Conservation (phyloP, 2,113 vertebrate species). For the Morone chrysops region DNA sequence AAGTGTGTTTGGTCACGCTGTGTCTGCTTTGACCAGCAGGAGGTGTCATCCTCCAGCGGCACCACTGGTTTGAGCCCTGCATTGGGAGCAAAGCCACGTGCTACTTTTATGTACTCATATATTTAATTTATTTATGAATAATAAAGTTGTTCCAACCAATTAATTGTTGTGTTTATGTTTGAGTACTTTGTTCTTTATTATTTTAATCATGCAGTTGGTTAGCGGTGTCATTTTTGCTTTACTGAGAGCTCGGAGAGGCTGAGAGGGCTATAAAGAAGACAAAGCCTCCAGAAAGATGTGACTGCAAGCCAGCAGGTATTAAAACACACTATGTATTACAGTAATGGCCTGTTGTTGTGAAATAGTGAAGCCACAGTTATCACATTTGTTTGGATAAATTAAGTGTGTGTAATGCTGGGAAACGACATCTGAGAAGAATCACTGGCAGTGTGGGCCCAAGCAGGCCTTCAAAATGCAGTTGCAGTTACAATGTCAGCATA, state of each 20-base stretch:
- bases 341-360: constrained; percentile 46
- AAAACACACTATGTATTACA: constrained; percentile 44
- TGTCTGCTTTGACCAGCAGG: constrained; percentile 69
- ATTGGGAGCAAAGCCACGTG: not conserved
- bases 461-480: not conserved
- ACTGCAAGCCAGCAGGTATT: constrained; percentile 49
- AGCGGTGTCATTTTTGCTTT: constrained; percentile 46
- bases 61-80: constrained; percentile 67
- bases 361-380: constrained; percentile 21
- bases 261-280: constrained; percentile 40
- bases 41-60: constrained; percentile 53
- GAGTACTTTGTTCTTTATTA: constrained; percentile 42
- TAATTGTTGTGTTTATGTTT: constrained; percentile 43
- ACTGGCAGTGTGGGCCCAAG: not conserved
- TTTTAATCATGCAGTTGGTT: constrained; percentile 63
- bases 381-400: constrained; percentile 34
- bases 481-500: not conserved
- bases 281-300: constrained; percentile 35
- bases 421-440: constrained; percentile 14
- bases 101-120: constrained; percentile 18
- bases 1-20: constrained; percentile 39
- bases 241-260: constrained; percentile 20
- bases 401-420: constrained; percentile 7
- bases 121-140: constrained; percentile 1
- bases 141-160: constrained; percentile 33